These are phyloP conservation scores for Setipinna tenuifilis DNA, from an alignment of 2,797 vertebrate genomes.

Conservation along the genomic window DNA sequence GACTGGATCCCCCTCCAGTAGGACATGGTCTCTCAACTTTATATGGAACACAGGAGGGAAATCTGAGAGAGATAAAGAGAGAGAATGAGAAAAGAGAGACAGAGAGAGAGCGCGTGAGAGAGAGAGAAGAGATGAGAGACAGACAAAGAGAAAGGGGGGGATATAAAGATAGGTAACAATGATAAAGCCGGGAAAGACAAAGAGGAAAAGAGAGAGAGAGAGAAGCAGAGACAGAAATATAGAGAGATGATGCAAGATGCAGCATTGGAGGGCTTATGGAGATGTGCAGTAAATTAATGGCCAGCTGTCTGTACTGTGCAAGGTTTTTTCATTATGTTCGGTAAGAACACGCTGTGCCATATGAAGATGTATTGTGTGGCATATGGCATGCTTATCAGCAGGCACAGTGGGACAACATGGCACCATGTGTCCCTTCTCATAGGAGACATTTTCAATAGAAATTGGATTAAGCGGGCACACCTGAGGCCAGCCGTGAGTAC, in stretches of 20 bases:
- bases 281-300: background rate
- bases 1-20: constrained; percentile 93
- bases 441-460: constrained; percentile 2
- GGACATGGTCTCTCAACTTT: constrained; percentile 94
- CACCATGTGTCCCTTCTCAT: background rate
- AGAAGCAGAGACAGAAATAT: background rate
- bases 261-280: background rate
- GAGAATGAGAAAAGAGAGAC: background rate
- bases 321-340: background rate
- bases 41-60: constrained; percentile 97
- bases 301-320: background rate
- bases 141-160: too few relatives aligned
- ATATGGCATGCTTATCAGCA: background rate
- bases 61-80: constrained; percentile 71
- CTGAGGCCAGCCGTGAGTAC: constrained; percentile 86
- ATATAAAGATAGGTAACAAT: too few relatives aligned
- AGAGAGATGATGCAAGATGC: background rate
- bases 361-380: background rate
- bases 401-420: background rate
- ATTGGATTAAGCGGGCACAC: constrained; percentile 63
- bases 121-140: background rate
- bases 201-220: background rate
- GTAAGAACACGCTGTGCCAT: background rate
- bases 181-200: background rate
- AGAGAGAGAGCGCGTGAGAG: background rate